Base-by-base conservation (phyloP, 2,888 invertebrate genomes). In the Drosophila pseudotalamancana region DNA sequence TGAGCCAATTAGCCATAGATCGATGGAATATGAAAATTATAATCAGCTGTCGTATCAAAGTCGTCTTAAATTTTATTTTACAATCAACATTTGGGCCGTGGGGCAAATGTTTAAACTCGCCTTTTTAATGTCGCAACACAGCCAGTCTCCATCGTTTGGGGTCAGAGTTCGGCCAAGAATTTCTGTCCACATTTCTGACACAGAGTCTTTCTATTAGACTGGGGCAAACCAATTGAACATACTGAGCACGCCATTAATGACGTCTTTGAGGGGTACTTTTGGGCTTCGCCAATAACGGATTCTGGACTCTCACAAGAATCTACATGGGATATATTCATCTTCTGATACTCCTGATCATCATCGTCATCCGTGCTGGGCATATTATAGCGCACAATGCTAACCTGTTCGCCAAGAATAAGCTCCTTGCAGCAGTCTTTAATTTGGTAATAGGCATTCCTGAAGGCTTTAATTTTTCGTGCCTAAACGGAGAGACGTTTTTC, bases 121-220 rank as follows among this genome's bases (percentile, higher is more conserved):
- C 9, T 14, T 40, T n/a, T 31, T 11, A 12, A 12, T 35, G 5
- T 43, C 18, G 23, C n/a, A 18, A 0, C 6, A 29, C 8, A 3
- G 18, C 29, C 16, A 1, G n/a, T n/a, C n/a, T n/a, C n/a, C n/a
- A n/a, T n/a, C n/a, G 21, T n/a, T 2, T 0, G 6, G 21, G 12
- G 16, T 82, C 65, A 82, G 56, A 93, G 89, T 67, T 92, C 88
- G 69, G 92, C 92, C 66, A 93, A 34, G 62, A 72, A 83, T 8
- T 63, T 75, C n/a, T 78, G 34, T 0, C 67, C 60, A 21, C 80
- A 81, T 4, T 55, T 64, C 12, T 57, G 51, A 48, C 86, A 86
- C 6, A 83, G 32, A 34, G 65, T 77, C 14, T 61, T 61, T 4
- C 60, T 6, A 6, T 18, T 45, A 4, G 25, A 21, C 5, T 31